Percentiles rank a stretch among this genome's conserved stretches.
Evolutionary conservation across 2,888 invertebrate species (phyloP).

Genomic region (Oxytorus armatus): DNA sequence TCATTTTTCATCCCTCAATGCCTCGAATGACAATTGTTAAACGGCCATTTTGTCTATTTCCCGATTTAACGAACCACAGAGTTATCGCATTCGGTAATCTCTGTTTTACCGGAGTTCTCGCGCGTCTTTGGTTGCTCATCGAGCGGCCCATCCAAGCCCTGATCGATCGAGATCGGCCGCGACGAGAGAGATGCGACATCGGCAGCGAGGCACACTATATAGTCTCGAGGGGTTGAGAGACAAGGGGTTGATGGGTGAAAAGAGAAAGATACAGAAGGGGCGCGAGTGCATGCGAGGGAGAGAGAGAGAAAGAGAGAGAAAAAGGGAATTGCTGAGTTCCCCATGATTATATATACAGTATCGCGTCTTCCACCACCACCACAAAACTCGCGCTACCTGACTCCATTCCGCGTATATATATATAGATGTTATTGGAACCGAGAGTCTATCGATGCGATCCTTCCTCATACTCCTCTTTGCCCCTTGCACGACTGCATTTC

Average conservation of each 20-base stretch:
- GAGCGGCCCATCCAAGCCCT: no score
- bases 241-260: constrained; percentile 1
- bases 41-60: no score
- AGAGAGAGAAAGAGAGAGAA: constrained; percentile 17
- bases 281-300: no score
- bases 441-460: constrained; percentile 48
- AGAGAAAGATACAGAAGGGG: no score
- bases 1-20: no score
- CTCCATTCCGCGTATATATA: no score
- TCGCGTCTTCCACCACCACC: constrained; percentile 26
- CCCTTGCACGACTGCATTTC: constrained; percentile 10
- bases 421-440: constrained; percentile 36
- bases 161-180: not conserved
- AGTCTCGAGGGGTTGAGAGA: constrained; percentile 8
- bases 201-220: no score
- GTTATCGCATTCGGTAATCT: no score
- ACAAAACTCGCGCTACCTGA: constrained; percentile 4
- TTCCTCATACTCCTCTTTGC: not conserved
- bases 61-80: no score
- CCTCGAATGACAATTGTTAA: no score
- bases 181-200: not conserved
- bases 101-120: no score
- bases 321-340: constrained; percentile 47
- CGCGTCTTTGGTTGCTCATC: no score
- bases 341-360: constrained; percentile 1